phyloP scores from a whole-genome alignment of 2,113 vertebrate species.

The Silurus meridionalis region DNA sequence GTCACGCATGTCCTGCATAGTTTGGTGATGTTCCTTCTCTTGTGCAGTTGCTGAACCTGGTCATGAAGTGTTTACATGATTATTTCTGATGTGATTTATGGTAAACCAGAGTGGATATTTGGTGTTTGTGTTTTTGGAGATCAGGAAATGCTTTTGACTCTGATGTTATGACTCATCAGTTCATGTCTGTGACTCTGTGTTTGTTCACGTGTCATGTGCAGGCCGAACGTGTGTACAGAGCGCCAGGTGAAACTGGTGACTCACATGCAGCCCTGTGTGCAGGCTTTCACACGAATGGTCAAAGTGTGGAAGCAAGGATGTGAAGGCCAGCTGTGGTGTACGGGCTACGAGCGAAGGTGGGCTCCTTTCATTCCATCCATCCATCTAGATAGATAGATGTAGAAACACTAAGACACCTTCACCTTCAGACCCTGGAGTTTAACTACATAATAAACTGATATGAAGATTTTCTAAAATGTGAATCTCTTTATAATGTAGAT shows the following conservation, averaged over 20 bases:
- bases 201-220: conserved; percentile 62
- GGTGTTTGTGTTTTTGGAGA: neutral
- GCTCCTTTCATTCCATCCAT: conserved; percentile 42
- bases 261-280: conserved; percentile 82
- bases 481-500: too few species aligned
- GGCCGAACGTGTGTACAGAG: conserved; percentile 86
- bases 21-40: neutral
- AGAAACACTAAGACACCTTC: too few species aligned
- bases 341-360: conserved; percentile 83
- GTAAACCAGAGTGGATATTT: neutral
- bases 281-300: conserved; percentile 75
- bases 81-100: neutral
- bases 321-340: conserved; percentile 77
- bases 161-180: neutral
- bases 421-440: too few species aligned
- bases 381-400: too few species aligned
- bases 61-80: neutral
- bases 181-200: conserved; percentile 45
- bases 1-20: neutral
- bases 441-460: too few species aligned
- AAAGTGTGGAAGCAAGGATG: conserved; percentile 86
- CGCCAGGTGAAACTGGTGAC: conserved; percentile 79
- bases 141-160: neutral
- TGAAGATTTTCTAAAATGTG: too few species aligned
- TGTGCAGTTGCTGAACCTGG: neutral